phyloP scores from a whole-genome alignment of 1,140 invertebrate species.

The Drosophila busckii region DNA sequence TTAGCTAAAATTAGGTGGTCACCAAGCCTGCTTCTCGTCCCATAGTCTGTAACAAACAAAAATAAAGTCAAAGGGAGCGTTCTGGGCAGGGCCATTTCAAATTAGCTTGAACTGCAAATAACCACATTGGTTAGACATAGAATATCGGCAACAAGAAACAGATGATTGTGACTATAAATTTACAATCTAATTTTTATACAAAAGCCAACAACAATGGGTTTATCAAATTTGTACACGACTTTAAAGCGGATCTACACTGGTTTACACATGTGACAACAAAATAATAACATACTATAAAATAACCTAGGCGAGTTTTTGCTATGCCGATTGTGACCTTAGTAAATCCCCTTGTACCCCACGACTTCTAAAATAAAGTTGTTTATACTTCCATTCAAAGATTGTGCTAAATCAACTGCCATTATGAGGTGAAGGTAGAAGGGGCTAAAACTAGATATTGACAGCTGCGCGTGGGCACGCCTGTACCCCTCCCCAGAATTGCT shows the following conservation, averaged over 20 bases:
- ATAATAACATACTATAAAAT: too few relatives aligned
- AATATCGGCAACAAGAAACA: not conserved
- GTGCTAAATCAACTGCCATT: conserved; percentile 44
- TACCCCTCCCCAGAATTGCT: not conserved
- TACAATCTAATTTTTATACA: too few relatives aligned
- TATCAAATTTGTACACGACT: too few relatives aligned
- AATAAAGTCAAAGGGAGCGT: conserved; percentile 23
- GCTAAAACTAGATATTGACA: conserved; percentile 48
- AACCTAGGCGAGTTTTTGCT: conserved; percentile 38
- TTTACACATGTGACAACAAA: too few relatives aligned
- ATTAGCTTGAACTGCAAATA: conserved; percentile 20
- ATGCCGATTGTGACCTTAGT: too few relatives aligned
- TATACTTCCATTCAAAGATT: conserved; percentile 48
- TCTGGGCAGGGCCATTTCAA: not conserved
- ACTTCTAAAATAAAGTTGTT: too few relatives aligned
- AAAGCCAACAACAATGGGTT: too few relatives aligned
- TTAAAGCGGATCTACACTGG: too few relatives aligned
- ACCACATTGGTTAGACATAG: conserved; percentile 11
- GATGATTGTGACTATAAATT: too few relatives aligned
- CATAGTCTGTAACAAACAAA: not conserved
- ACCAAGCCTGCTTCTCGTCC: conserved; percentile 11
- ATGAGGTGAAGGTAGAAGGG: conserved; percentile 31
- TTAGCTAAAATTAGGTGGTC: conserved; percentile 42
- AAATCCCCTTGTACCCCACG: too few relatives aligned
- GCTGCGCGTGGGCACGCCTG: conserved; percentile 39